Evolutionary conservation across 2,888 invertebrate genomes (phyloP).

Genomic region (Eumerus sabulonum): DNA sequence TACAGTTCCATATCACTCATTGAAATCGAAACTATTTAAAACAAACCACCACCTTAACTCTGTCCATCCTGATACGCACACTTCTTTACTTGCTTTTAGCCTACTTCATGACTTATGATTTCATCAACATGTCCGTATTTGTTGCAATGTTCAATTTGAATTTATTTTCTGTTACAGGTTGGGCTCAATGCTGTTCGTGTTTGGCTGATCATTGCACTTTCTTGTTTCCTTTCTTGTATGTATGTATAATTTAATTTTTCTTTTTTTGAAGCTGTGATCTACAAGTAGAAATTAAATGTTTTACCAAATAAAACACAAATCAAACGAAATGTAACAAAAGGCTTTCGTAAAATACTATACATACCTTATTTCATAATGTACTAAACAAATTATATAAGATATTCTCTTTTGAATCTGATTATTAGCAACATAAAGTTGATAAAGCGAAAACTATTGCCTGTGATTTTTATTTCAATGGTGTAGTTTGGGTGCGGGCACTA

Average conservation of each 20-base stretch:
- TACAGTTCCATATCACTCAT: too few relatives aligned
- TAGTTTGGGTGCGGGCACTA: too few relatives aligned
- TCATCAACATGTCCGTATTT: neutral
- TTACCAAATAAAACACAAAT: neutral
- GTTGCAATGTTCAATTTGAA: conserved; percentile 2
- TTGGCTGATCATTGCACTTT: conserved; percentile 36
- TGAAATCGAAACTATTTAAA: too few relatives aligned
- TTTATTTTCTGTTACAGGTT: conserved; percentile 51
- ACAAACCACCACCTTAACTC: too few relatives aligned
- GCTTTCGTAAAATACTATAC: neutral
- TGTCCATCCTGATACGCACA: too few relatives aligned
- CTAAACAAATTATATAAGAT: neutral
- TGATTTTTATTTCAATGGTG: too few relatives aligned
- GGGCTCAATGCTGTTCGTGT: conserved; percentile 52
- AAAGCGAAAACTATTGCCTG: too few relatives aligned
- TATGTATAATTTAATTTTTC: neutral
- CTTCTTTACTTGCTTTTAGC: too few relatives aligned
- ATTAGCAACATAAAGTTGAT: neutral
- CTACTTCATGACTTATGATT: too few relatives aligned
- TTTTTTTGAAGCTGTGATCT: conserved; percentile 27
- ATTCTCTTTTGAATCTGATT: too few relatives aligned
- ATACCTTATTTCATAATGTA: neutral
- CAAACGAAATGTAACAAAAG: too few relatives aligned
- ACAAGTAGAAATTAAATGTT: neutral
- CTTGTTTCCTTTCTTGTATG: conserved; percentile 6